Percentiles rank a stretch among this genome's conserved stretches.
These are phyloP conservation scores for Dryomyza anilis DNA, from an alignment of 2,888 invertebrate species.

Conservation along the genomic window DNA sequence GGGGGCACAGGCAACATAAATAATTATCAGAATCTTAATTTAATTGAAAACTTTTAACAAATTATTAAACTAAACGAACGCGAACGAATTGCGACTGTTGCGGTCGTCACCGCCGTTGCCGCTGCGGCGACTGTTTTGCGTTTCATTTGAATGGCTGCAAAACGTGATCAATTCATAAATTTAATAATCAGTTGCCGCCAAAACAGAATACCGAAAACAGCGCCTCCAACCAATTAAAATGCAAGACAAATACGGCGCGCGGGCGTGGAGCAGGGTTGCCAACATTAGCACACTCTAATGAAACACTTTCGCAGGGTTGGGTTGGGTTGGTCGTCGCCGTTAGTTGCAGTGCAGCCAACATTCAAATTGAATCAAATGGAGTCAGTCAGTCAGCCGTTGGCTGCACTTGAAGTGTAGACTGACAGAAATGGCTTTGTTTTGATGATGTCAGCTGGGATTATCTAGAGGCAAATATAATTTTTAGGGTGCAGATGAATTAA, in stretches of 20 bases:
- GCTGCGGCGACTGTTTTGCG: too few relatives aligned
- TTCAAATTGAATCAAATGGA: neutral
- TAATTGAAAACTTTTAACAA: conserved; percentile 4
- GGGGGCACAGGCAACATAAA: too few relatives aligned
- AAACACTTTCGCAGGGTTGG: neutral
- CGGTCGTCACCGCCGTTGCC: too few relatives aligned
- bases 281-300: neutral
- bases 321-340: too few relatives aligned
- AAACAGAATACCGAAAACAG: neutral
- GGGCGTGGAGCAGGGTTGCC: neutral
- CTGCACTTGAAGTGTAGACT: neutral
- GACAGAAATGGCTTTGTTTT: neutral
- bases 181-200: neutral
- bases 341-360: neutral
- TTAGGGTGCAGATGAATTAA: too few relatives aligned
- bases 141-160: neutral
- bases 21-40: too few relatives aligned
- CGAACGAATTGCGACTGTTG: too few relatives aligned
- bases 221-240: conserved; percentile 14
- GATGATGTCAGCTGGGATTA: neutral
- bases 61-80: conserved; percentile 1
- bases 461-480: too few relatives aligned
- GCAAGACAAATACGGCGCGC: neutral
- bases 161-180: conserved; percentile 20
- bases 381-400: too few relatives aligned